These are phyloP conservation scores for Alcis repandata DNA, from an alignment of 2,888 invertebrate species.

Conservation along the genomic window DNA sequence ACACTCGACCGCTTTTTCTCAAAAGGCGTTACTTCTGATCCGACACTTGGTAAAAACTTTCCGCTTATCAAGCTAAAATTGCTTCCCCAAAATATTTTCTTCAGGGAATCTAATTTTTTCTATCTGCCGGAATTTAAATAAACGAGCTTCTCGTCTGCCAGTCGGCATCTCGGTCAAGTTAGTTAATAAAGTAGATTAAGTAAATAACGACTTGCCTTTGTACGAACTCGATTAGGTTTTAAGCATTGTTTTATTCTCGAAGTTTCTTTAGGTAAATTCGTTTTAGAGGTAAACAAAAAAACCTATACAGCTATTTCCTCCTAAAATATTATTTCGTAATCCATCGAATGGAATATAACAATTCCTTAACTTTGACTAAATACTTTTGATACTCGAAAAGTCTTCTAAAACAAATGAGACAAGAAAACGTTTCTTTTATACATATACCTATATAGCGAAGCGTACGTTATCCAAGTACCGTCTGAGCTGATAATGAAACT, in stretches of 20 bases:
- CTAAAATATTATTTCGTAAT: conserved; percentile 1
- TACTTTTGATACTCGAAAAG: not conserved
- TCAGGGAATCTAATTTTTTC: conserved; percentile 50
- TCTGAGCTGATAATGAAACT: conserved; percentile 50
- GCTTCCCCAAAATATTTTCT: conserved; percentile 47
- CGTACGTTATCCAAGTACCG: conserved; percentile 50
- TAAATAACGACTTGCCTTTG: conserved; percentile 48
- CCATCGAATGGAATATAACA: not conserved
- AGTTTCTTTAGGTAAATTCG: conserved; percentile 14
- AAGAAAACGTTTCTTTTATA: conserved; percentile 43
- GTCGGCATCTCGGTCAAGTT: conserved; percentile 49
- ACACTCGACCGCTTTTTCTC: conserved; percentile 31
- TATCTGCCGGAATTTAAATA: conserved; percentile 55
- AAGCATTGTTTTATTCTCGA: conserved; percentile 40
- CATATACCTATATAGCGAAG: conserved; percentile 45
- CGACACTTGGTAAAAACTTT: conserved; percentile 34
- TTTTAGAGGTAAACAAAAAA: conserved; percentile 5
- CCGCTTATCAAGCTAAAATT: conserved; percentile 47
- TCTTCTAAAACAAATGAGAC: conserved; percentile 38
- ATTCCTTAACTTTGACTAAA: not conserved
- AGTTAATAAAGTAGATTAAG: conserved; percentile 56
- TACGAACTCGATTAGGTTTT: conserved; percentile 40
- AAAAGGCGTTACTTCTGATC: conserved; percentile 32
- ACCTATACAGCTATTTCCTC: conserved; percentile 6
- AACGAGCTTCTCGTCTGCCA: conserved; percentile 50